Base-by-base conservation (phyloP, 1,140 invertebrate species). In the Danaus plexippus region DNA sequence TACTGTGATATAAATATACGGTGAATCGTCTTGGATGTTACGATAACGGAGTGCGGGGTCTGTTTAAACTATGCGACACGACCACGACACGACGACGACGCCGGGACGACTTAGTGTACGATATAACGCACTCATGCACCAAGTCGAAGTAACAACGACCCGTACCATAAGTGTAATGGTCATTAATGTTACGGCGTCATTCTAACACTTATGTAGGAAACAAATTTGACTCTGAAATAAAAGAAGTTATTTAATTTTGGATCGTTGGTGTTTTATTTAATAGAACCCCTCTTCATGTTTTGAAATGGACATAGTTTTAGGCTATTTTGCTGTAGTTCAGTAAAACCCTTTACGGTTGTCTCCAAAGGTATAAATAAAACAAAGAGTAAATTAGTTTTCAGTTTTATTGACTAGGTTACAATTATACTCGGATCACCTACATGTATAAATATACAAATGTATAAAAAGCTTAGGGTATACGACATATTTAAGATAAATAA, bases 181-280 rank as follows among this genome's bases (percentile, higher is more conserved):
- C 79, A 79, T 81, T 83, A 77, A 85, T 84, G 79, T 76, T 78
- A 73, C 76, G 63, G 73, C 80, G 83, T 80, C 77, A 77, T 83
- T 84, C 78, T 86, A 85, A 86, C 83, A 86, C 81, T 83, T 83
- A 85, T 85, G 83, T 86, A 86, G 83, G 73, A 84, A 85, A 84
- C 75, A 86, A 84, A 86, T 85, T 86, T 86, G 81, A 85, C 83
- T 86, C 78, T 84, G 83, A 85, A 85, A 82, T 86, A 86, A 86
- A 86, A 83, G 77, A 86, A 83, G 78, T 86, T 85, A 85, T 86
- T 86, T 85, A 86, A 85, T 86, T 86, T 86, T 86, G 80, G 83
- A 83, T 68, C 41, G 69, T 57, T 66, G 81, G 65, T 77, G 84
- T 86, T 86, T 66, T 83, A 84, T 85, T 81, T 45, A 8, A 13